These are phyloP conservation scores for Baronia brevicornis DNA, from an alignment of 2,888 invertebrate genomes.

Conservation along the genomic window DNA sequence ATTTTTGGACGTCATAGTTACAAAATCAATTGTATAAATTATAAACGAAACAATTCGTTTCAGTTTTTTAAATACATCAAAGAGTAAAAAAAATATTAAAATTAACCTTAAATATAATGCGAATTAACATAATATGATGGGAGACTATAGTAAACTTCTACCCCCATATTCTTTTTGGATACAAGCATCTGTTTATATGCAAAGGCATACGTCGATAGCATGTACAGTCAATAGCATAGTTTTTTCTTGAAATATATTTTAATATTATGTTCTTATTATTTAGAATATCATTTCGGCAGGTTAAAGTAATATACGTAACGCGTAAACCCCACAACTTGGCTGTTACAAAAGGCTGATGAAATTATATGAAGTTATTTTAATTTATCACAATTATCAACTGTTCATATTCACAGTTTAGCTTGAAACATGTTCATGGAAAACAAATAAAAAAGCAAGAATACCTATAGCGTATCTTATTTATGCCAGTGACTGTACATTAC, in stretches of 20 bases:
- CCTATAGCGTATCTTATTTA: conserved; percentile 15
- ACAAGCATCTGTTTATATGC: no score
- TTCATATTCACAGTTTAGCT: conserved; percentile 17
- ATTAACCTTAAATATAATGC: conserved; percentile 20
- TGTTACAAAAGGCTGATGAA: conserved; percentile 18
- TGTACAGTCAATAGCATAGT: no score
- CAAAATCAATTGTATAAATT: conserved; percentile 24
- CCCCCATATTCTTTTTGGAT: conserved; percentile 1
- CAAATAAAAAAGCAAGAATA: conserved; percentile 5
- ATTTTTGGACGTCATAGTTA: conserved; percentile 27
- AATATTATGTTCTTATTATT: no score
- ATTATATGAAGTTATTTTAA: no score
- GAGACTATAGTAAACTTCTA: neutral
- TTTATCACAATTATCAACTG: conserved; percentile 15
- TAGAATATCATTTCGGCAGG: conserved; percentile 7
- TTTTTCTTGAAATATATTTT: no score
- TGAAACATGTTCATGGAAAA: conserved; percentile 7
- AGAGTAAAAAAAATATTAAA: conserved; percentile 24
- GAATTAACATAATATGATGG: conserved; percentile 8
- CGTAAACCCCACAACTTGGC: no score
- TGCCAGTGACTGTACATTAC: conserved; percentile 13
- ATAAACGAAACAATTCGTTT: conserved; percentile 18
- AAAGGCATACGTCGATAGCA: no score
- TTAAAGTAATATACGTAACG: no score
- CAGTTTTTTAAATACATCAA: conserved; percentile 20